phyloP scores from a whole-genome alignment of 2,113 vertebrate species.

The Conger conger region DNA sequence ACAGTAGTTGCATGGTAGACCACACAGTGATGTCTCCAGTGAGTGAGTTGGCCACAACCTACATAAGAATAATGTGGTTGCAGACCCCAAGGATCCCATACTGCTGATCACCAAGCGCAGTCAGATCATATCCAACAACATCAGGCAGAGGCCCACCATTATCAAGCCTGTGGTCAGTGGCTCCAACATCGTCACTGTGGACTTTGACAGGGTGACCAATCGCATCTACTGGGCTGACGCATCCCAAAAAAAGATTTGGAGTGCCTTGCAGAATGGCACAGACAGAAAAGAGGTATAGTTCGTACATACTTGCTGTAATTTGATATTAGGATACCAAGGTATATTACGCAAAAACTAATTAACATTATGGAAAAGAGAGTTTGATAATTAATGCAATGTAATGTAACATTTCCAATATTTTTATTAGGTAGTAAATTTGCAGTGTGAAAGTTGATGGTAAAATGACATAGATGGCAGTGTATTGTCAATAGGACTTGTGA shows the following conservation, averaged over 20 bases:
- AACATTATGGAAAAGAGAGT: no score
- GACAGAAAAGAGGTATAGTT: conserved; percentile 40
- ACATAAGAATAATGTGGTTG: not conserved
- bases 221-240: conserved; percentile 66
- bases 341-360: no score
- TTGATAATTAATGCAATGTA: no score
- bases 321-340: not conserved
- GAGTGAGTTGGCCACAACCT: not conserved
- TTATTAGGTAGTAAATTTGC: no score
- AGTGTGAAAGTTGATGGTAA: no score
- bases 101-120: conserved; percentile 59
- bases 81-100: conserved; percentile 52
- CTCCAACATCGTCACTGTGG: conserved; percentile 57
- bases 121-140: conserved; percentile 56
- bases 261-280: conserved; percentile 56
- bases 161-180: conserved; percentile 49
- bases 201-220: conserved; percentile 60
- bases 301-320: conserved; percentile 14
- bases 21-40: not conserved
- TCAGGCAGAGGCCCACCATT: conserved; percentile 53
- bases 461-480: no score
- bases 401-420: no score
- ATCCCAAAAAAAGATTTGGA: conserved; percentile 61
- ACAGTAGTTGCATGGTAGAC: conserved; percentile 1
- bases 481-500: no score